Percentiles rank a stretch among this genome's conserved stretches.
phyloP scores from a whole-genome alignment of 2,888 invertebrate species.

The Drosophila prolongata region DNA sequence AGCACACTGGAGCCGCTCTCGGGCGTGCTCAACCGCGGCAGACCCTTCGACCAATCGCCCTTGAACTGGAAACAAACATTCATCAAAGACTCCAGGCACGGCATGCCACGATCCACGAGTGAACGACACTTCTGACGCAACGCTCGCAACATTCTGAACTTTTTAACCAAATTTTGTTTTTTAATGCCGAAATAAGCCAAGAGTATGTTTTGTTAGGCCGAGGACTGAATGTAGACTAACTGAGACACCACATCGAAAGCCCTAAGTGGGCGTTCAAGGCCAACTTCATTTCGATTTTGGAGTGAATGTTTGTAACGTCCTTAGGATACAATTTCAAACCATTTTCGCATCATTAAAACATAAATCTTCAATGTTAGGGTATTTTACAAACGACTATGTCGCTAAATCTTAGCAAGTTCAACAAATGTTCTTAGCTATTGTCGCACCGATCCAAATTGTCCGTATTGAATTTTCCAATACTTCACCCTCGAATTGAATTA shows the following conservation, averaged over 20 bases:
- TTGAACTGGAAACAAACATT: constrained; percentile 5
- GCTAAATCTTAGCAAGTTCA: no score
- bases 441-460: no score
- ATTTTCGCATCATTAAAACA: no score
- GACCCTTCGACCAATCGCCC: neutral
- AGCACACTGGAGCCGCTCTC: constrained; percentile 4
- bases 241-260: neutral
- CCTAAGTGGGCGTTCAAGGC: neutral
- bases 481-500: no score
- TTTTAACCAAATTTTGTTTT: constrained; percentile 16
- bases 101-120: constrained; percentile 6
- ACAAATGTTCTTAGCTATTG: no score
- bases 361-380: no score
- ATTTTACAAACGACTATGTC: no score
- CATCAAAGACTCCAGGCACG: constrained; percentile 14
- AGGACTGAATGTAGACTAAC: constrained; percentile 25
- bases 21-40: neutral
- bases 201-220: constrained; percentile 11
- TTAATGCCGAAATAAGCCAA: constrained; percentile 15
- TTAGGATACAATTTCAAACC: no score
- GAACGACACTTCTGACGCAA: constrained; percentile 24
- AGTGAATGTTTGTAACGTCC: no score
- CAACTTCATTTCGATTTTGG: constrained; percentile 6
- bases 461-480: no score
- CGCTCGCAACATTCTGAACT: constrained; percentile 14